Evolutionary conservation across 2,888 invertebrate genomes (phyloP).

Genomic region (Electrophaes corylata): DNA sequence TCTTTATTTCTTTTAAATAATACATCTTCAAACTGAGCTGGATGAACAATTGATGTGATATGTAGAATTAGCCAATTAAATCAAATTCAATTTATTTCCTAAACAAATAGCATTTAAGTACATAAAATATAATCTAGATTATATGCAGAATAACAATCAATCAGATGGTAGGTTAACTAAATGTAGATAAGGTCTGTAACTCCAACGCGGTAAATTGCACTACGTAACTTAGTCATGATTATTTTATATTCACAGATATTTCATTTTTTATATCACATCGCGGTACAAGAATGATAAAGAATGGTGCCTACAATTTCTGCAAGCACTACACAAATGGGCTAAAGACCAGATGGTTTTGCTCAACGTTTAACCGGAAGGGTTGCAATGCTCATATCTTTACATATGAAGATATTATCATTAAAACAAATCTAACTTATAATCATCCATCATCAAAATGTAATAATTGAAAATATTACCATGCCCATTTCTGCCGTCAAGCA

Average conservation of each 20-base stretch:
- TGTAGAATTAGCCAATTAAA: too few species aligned
- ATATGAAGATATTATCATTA: slow-evolving; percentile 22
- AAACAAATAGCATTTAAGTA: too few species aligned
- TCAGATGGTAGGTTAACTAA: too few species aligned
- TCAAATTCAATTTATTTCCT: too few species aligned
- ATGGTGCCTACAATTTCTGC: slow-evolving; percentile 22
- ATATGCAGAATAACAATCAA: too few species aligned
- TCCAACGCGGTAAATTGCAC: too few species aligned
- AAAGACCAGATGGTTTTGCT: slow-evolving; percentile 42
- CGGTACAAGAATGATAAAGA: neutral
- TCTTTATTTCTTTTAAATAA: too few species aligned
- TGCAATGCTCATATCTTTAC: slow-evolving; percentile 41
- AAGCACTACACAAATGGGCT: slow-evolving; percentile 18
- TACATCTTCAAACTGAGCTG: too few species aligned
- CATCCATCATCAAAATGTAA: slow-evolving; percentile 16
- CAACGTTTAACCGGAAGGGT: slow-evolving; percentile 40
- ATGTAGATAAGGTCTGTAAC: too few species aligned
- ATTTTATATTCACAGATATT: neutral
- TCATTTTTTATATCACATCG: neutral
- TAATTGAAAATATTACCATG: neutral
- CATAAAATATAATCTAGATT: too few species aligned
- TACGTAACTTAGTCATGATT: too few species aligned
- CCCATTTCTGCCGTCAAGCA: neutral
- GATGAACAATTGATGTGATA: too few species aligned
- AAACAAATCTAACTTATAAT: slow-evolving; percentile 18